These are phyloP conservation scores for Galeopterus variegatus DNA, from an alignment of 2,113 vertebrate genomes.

Conservation along the genomic window DNA sequence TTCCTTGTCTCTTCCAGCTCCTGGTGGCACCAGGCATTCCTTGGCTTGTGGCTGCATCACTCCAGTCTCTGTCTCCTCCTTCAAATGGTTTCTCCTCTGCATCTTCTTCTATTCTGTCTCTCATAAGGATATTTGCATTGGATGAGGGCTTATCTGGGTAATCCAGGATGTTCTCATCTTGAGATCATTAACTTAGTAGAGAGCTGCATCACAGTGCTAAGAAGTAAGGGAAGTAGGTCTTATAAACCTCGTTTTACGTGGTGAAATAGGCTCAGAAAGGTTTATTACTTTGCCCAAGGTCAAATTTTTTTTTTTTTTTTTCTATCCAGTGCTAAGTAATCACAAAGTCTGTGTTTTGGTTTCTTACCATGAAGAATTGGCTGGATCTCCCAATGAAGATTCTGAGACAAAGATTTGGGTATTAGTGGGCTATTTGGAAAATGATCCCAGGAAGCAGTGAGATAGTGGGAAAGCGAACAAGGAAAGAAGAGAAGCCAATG, in stretches of 20 bases:
- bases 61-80: not conserved
- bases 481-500: not conserved
- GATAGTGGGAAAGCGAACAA: not conserved
- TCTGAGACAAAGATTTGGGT: not conserved
- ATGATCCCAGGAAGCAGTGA: not conserved
- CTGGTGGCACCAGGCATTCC: not conserved
- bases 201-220: not conserved
- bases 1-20: not conserved
- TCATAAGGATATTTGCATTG: not conserved
- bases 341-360: not conserved
- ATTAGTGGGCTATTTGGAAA: not conserved
- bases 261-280: not conserved
- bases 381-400: not conserved
- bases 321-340: not conserved
- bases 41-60: not conserved
- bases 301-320: not conserved
- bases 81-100: not conserved
- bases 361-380: not conserved
- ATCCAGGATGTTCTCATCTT: constrained; percentile 2
- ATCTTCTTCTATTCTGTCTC: not conserved
- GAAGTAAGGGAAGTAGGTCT: not conserved
- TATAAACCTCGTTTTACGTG: not conserved
- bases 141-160: not conserved
- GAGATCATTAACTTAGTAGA: constrained; percentile 24
- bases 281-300: not conserved